phyloP scores from a whole-genome alignment of 2,888 invertebrate species.

The Endomychus coccineus region DNA sequence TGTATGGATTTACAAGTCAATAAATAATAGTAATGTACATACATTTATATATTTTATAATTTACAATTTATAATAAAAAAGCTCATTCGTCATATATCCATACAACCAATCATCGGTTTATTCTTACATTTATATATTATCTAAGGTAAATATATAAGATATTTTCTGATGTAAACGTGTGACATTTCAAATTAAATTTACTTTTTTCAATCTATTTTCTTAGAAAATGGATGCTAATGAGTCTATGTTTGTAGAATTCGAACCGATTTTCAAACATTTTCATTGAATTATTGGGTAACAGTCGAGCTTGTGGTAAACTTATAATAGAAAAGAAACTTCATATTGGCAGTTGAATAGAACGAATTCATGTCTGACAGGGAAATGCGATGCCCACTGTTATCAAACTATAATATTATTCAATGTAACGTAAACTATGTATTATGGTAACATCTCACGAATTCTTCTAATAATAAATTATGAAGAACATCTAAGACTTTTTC shows the following conservation, averaged over 20 bases:
- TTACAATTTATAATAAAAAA: conserved; percentile 9
- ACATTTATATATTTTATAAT: conserved; percentile 12
- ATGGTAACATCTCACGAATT: too few relatives aligned
- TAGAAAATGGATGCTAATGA: not conserved
- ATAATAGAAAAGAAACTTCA: too few relatives aligned
- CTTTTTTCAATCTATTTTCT: conserved; percentile 5
- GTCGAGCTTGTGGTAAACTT: too few relatives aligned
- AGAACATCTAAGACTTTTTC: too few relatives aligned
- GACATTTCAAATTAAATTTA: conserved; percentile 7
- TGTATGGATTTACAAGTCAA: conserved; percentile 13
- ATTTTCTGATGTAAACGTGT: conserved; percentile 20
- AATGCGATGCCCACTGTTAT: too few relatives aligned
- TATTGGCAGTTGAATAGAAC: too few relatives aligned
- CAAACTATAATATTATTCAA: too few relatives aligned
- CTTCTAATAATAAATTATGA: too few relatives aligned
- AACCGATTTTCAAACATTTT: too few relatives aligned
- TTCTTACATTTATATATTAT: conserved; percentile 19
- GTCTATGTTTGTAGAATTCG: not conserved
- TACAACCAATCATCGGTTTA: conserved; percentile 12
- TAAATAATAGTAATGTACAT: conserved; percentile 14
- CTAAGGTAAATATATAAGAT: conserved; percentile 36
- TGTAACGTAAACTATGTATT: too few relatives aligned
- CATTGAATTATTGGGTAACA: too few relatives aligned
- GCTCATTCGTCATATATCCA: conserved; percentile 13
- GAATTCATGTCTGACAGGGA: too few relatives aligned